Evolutionary conservation across 1,140 invertebrate genomes (phyloP).

Genomic region (Sycobia sp.): DNA sequence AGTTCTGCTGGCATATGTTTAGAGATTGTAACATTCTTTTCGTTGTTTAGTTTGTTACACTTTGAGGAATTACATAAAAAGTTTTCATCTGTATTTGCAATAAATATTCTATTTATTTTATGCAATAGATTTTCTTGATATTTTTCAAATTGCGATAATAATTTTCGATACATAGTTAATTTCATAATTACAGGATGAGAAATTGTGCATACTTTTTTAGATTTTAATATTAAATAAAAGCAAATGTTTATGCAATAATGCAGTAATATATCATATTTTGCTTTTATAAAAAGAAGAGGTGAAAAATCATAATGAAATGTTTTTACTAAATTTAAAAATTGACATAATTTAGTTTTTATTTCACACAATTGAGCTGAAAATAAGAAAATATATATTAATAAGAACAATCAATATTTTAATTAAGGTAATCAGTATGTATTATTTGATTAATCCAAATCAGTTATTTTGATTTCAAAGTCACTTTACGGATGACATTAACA

Average conservation of each 20-base stretch:
- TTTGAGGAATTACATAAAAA: constrained; percentile 42
- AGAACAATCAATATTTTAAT: too few species aligned
- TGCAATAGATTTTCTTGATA: constrained; percentile 68
- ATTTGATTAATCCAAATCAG: too few species aligned
- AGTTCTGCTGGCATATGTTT: background rate
- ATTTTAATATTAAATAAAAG: constrained; percentile 85
- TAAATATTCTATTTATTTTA: constrained; percentile 55
- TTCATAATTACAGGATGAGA: constrained; percentile 86
- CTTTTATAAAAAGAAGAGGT: constrained; percentile 70
- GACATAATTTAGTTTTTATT: constrained; percentile 67
- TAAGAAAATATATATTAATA: constrained; percentile 18
- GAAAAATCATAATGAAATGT: constrained; percentile 64
- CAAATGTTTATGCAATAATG: constrained; percentile 86
- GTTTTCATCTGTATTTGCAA: constrained; percentile 44
- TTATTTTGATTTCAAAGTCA: too few species aligned
- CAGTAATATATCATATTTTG: constrained; percentile 73
- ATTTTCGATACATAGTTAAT: constrained; percentile 78
- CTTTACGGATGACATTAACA: too few species aligned
- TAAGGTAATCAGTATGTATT: too few species aligned
- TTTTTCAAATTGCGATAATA: constrained; percentile 74
- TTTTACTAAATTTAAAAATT: constrained; percentile 70
- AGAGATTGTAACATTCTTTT: background rate
- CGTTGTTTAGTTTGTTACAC: background rate
- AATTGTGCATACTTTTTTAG: constrained; percentile 70
- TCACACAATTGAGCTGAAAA: constrained; percentile 65